Conservation (phyloP, 2,888 invertebrate genomes). For the Agrenia bidenticulata region DNA sequence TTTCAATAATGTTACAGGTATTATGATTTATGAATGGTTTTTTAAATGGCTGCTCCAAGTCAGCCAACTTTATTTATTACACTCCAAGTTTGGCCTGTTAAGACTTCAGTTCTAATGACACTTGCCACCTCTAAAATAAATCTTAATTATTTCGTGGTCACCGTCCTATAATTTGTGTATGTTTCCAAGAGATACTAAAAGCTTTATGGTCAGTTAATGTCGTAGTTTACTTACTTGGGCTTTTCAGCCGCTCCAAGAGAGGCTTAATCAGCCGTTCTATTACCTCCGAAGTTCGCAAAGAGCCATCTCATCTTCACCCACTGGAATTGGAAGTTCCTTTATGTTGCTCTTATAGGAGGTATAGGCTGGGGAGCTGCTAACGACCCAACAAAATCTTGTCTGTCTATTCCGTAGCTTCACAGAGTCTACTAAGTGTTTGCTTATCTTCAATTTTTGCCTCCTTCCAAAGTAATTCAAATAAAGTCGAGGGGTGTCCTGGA, state of each 20-base stretch:
- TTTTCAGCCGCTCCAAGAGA: neutral
- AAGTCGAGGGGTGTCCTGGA: too few species aligned
- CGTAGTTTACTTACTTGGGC: neutral
- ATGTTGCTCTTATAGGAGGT: too few species aligned
- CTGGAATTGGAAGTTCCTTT: too few species aligned
- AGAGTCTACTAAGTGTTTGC: too few species aligned
- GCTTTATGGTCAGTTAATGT: slow-evolving; percentile 16
- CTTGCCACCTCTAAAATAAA: slow-evolving; percentile 2
- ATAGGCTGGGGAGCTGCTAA: too few species aligned
- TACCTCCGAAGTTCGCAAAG: neutral
- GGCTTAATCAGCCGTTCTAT: slow-evolving; percentile 6
- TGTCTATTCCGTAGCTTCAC: too few species aligned
- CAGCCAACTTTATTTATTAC: slow-evolving; percentile 6
- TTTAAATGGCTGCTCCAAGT: slow-evolving; percentile 1
- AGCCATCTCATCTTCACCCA: neutral
- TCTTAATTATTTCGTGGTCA: slow-evolving; percentile 12
- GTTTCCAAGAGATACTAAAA: neutral
- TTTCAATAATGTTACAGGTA: too few species aligned
- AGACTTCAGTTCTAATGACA: too few species aligned
- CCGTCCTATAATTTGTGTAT: neutral
- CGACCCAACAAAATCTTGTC: too few species aligned
- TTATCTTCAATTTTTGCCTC: too few species aligned
- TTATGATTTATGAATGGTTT: neutral
- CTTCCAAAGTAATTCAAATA: too few species aligned
- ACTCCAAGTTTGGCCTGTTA: too few species aligned